Base-by-base conservation (phyloP, 2,888 invertebrate genomes). In the Amphiduros pacificus region DNA sequence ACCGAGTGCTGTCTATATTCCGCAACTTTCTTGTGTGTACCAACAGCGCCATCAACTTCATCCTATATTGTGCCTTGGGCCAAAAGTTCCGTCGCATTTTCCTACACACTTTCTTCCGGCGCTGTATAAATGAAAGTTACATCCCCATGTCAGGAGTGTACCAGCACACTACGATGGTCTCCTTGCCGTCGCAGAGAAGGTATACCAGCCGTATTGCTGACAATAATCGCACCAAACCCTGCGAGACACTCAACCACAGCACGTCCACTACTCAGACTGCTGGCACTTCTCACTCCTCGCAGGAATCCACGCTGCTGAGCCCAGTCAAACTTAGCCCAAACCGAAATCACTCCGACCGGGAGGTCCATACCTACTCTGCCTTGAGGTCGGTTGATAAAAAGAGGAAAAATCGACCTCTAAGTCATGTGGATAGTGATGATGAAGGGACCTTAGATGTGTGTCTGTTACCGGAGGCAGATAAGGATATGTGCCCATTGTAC, bases 1-100 rank as follows among this genome's bases (percentile, higher is more conserved):
- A 77, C 75, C 63, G 65, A 36, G 64, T 78, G 17, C 62, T 81
- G 11, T 78, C 78, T n/a, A 67, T 70, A 1, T 52, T 78, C 26
- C 65, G 80, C 14, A 97, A 98, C 84, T 88, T 97, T 60, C 87
- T 97, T 67, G 95, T 98, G 61, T 96, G 94, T 67, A 89, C 97
- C 81, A 98, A 98, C 85, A 95, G 95, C 77, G 94, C 95, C 78
- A 93, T 96, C 66, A 98, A 98, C 85, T 97, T 98, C 82, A 89
- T 98, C 69, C 94, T 98, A 74, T 98, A 98, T 85, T 95, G 96
- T 70, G 95, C 95, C 70, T 96, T 97, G 82, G 97, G 97, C 1
- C 93, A 96, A 81, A 96, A 97, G 82, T 97, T 97, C 85, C 92
- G 79, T 2, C 69, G 76, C 1, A 76, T 77, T 6, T 80, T 79